Percentiles rank a stretch among this genome's conserved stretches.
Evolutionary conservation across 2,888 invertebrate genomes (phyloP).

Genomic region (Heliconius charithonia): DNA sequence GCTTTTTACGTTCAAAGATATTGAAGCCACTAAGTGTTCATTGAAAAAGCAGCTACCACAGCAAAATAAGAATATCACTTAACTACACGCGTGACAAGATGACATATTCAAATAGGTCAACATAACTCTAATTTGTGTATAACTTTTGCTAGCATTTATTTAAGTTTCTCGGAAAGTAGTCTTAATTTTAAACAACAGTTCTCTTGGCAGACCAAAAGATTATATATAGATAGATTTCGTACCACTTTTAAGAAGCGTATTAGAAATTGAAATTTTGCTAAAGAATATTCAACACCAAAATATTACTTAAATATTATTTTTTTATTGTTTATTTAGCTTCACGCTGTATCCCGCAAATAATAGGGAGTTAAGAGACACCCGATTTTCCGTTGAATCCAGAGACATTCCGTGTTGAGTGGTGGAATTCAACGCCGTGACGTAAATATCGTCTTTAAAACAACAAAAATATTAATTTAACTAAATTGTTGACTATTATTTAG

Average conservation of each 20-base stretch:
- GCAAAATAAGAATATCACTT: conserved; percentile 8
- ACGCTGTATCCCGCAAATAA: too few relatives aligned
- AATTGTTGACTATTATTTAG: neutral
- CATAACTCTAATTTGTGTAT: conserved; percentile 55
- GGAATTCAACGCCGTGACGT: neutral
- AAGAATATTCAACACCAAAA: conserved; percentile 37
- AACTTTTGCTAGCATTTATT: conserved; percentile 42
- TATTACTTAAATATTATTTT: conserved; percentile 48
- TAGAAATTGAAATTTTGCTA: conserved; percentile 77
- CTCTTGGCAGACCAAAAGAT: conserved; percentile 64
- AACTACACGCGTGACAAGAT: conserved; percentile 39
- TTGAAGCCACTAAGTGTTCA: neutral
- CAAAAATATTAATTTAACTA: neutral
- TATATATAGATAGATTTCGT: conserved; percentile 75
- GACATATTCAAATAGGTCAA: conserved; percentile 65
- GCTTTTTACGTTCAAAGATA: neutral
- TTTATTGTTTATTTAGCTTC: too few relatives aligned
- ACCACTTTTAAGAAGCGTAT: conserved; percentile 72
- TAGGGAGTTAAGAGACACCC: too few relatives aligned
- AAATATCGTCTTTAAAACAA: neutral
- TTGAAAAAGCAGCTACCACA: neutral
- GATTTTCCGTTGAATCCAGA: too few relatives aligned
- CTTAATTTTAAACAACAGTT: conserved; percentile 64
- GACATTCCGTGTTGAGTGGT: too few relatives aligned
- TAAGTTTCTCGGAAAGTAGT: conserved; percentile 58